Evolutionary conservation across 2,797 vertebrate genomes (phyloP).

Genomic region (Triplophysa yarkandensis): DNA sequence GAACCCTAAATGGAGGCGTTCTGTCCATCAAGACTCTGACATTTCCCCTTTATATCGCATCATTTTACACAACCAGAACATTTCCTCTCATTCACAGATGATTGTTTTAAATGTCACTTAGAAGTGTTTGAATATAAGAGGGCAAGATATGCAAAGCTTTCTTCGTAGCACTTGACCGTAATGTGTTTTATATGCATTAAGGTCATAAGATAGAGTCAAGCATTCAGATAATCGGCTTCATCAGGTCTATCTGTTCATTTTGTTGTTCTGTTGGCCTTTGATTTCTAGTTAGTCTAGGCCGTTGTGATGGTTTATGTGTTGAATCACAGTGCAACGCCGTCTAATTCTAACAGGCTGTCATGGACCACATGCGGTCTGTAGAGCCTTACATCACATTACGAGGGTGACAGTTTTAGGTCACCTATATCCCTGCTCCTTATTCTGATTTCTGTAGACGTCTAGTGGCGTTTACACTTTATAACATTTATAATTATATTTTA

Average conservation of each 20-base stretch:
- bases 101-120: not conserved
- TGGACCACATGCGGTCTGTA: slow-evolving; percentile 5
- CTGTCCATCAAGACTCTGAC: slow-evolving; percentile 13
- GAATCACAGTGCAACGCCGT: slow-evolving; percentile 4
- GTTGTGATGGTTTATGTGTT: not conserved
- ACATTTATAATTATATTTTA: not conserved
- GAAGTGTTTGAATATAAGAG: not conserved
- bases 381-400: not conserved
- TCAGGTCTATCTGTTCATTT: not conserved
- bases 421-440: not conserved
- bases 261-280: not conserved
- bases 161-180: not conserved
- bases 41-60: slow-evolving; percentile 7
- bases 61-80: not conserved
- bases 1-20: not conserved
- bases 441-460: not conserved
- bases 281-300: not conserved
- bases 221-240: not conserved
- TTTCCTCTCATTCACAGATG: not conserved
- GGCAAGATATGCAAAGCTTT: not conserved
- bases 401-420: not conserved
- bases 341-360: not conserved
- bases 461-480: not conserved
- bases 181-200: not conserved
- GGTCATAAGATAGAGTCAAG: not conserved